A percentile compares a stretch with the other conserved stretches of the same genome.
These are phyloP conservation scores for Tenthredo mesomela DNA, from an alignment of 2,888 invertebrate species.

Conservation along the genomic window DNA sequence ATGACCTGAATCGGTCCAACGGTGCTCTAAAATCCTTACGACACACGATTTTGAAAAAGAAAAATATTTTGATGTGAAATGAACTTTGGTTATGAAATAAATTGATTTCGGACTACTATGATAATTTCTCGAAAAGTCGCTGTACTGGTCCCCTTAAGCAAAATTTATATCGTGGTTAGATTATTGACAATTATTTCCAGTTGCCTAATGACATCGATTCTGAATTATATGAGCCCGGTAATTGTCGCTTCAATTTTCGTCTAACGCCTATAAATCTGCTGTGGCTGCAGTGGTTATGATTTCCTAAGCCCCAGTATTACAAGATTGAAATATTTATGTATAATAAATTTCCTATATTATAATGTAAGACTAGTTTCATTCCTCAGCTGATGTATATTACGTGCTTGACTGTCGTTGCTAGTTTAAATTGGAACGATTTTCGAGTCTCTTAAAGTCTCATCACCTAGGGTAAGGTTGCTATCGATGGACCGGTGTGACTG, in stretches of 20 bases:
- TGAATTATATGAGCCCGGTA: not conserved
- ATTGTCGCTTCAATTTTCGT: not conserved
- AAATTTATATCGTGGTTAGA: not conserved
- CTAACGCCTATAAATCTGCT: not conserved
- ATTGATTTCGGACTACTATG: no score
- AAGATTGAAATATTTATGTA: not conserved
- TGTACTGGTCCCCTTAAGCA: no score
- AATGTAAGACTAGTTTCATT: not conserved
- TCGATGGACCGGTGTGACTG: no score
- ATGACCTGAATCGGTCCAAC: no score
- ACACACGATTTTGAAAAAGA: no score
- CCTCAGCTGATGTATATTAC: not conserved
- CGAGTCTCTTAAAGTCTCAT: not conserved
- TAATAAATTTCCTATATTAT: not conserved
- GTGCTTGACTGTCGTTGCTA: not conserved
- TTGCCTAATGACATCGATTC: not conserved
- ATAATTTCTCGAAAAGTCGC: no score
- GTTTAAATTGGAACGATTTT: not conserved
- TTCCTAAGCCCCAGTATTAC: not conserved
- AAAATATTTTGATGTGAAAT: no score
- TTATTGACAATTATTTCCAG: not conserved
- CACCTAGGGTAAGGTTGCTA: no score
- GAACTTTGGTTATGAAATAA: no score
- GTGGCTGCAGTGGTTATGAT: not conserved
- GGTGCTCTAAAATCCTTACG: no score